These are phyloP conservation scores for Oscheius onirici DNA, from an alignment of 2,888 invertebrate species.

Conservation along the genomic window DNA sequence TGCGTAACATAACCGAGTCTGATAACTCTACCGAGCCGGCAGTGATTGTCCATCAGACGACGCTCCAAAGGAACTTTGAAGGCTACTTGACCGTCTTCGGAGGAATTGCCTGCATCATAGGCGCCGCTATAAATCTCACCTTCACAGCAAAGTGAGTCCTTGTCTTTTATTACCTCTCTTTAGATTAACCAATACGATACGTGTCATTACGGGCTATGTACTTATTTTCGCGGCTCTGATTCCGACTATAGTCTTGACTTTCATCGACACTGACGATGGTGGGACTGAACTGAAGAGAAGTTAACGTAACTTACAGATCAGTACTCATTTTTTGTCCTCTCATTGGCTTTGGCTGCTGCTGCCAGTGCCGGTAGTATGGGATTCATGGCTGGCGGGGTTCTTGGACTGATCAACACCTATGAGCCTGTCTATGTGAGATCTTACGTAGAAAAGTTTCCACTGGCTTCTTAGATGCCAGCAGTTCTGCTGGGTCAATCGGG, in stretches of 20 bases:
- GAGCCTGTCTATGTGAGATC: conserved; percentile 47
- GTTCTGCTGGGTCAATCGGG: conserved; percentile 57
- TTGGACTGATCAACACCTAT: conserved; percentile 48
- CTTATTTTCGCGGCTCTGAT: conserved; percentile 52
- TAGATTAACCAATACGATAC: conserved; percentile 47
- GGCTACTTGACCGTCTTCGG: conserved; percentile 52
- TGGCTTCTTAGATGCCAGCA: conserved; percentile 46
- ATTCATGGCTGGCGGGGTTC: conserved; percentile 54
- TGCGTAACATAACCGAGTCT: conserved; percentile 46
- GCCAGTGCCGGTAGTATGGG: conserved; percentile 56
- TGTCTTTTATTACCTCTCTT: too few relatives aligned
- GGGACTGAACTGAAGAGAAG: neutral
- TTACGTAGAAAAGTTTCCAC: neutral
- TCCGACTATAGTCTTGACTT: conserved; percentile 49
- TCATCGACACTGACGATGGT: conserved; percentile 50
- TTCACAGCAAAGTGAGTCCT: conserved; percentile 43
- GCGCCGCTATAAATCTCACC: conserved; percentile 48
- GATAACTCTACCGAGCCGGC: conserved; percentile 32
- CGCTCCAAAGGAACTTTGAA: conserved; percentile 44
- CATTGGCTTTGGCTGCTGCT: conserved; percentile 43
- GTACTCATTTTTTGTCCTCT: conserved; percentile 47
- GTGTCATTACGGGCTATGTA: conserved; percentile 55
- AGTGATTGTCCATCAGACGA: conserved; percentile 34
- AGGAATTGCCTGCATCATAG: conserved; percentile 50
- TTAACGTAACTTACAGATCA: conserved; percentile 36